Base-by-base conservation (phyloP, 2,797 vertebrate species). In the Xiphophorus birchmanni region DNA sequence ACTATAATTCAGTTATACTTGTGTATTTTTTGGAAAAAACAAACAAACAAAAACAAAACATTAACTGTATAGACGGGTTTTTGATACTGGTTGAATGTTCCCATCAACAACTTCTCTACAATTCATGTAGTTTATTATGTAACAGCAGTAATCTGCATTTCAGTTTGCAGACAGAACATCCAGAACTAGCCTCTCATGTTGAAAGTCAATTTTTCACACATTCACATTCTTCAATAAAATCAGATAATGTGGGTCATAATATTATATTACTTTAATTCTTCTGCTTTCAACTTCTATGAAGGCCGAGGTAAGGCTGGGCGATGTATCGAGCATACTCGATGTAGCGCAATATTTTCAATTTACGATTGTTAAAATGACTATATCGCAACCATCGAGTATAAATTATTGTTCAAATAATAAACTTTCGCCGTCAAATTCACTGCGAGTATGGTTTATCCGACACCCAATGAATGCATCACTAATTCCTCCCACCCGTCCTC, bases 1-100 rank as follows among this genome's bases (percentile, higher is more conserved):
- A 67, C 1, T 32, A 32, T 32, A 2, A 88, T 82, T 77, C 29
- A 54, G 60, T 56, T 73, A n/a, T 50, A 63, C 47, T 54, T 73
- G 73, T 63, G n/a, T 18, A 17, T 42, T 65, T 63, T 67, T 1
- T 9, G 35, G 1, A 4, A 42, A 26, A 69, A 10, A 7, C 2
- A 45, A 45, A 12, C 11, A 12, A 50, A 21, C 2, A 18, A 18
- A 18, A 50, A 21, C 5, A 50, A 48, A 48, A 17, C 13, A 47
- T 69, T 3, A 26, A 42, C 8, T 69, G 5, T 23, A 65, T 6
- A 44, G 37, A 37, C 5, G 10, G 1, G 1, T 18, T 67, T 67
- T 67, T 40, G 35, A 40, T 40, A 42, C 9, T 40, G 35, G 2
- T 40, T 13, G 2, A 71, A 71, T n/a, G 44, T 71, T 26, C 12